phyloP scores from a whole-genome alignment of 2,888 invertebrate genomes.

The Zygaena filipendulae region DNA sequence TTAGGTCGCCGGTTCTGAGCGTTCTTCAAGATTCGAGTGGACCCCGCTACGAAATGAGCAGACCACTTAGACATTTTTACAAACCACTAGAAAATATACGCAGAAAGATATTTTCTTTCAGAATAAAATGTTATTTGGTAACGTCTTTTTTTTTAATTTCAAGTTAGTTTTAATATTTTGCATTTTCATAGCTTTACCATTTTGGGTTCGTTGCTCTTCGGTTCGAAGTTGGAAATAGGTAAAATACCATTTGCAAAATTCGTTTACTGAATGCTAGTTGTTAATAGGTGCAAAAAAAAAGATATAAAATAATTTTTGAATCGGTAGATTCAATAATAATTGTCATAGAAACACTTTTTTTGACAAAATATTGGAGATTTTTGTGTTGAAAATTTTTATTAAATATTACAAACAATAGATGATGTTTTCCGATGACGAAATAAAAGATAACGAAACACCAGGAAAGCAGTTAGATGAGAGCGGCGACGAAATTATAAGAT shows the following conservation, averaged over 20 bases:
- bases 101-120: constrained; percentile 19
- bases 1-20: too few species aligned
- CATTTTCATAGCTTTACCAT: constrained; percentile 13
- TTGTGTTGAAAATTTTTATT: constrained; percentile 59
- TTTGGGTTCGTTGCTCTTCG: constrained; percentile 15
- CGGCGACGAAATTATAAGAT: constrained; percentile 62
- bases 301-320: constrained; percentile 24
- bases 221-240: constrained; percentile 35
- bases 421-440: constrained; percentile 63
- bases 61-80: constrained; percentile 52
- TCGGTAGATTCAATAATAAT: constrained; percentile 29
- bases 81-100: constrained; percentile 38
- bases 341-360: constrained; percentile 49
- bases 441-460: constrained; percentile 52
- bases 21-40: constrained; percentile 33
- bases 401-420: constrained; percentile 56
- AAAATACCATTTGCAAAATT: too few species aligned
- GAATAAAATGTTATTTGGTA: too few species aligned
- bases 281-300: too few species aligned
- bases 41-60: constrained; percentile 50
- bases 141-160: too few species aligned
- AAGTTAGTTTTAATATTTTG: too few species aligned
- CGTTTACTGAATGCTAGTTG: too few species aligned
- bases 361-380: constrained; percentile 39
- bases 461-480: constrained; percentile 47